phyloP scores from a whole-genome alignment of 2,888 invertebrate genomes.

The Phymatocera aterrima region DNA sequence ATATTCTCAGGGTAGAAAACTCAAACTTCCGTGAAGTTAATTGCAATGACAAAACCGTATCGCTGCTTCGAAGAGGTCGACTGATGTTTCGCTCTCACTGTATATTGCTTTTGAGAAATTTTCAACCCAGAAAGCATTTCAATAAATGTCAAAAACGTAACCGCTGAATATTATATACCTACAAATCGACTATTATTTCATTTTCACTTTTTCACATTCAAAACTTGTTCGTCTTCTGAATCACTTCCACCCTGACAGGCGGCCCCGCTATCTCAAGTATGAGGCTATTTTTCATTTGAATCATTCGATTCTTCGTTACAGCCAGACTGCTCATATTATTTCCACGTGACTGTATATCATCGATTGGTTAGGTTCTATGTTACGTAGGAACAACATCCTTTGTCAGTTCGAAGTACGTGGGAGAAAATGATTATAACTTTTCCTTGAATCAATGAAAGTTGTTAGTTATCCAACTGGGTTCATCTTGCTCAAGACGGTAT shows the following conservation, averaged over 20 bases:
- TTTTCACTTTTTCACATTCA: not conserved
- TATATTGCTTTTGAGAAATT: not conserved
- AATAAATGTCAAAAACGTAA: not conserved
- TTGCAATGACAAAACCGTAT: no score
- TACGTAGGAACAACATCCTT: not conserved
- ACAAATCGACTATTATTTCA: not conserved
- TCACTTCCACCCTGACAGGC: constrained; percentile 4
- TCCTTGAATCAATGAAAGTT: not conserved
- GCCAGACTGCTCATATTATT: constrained; percentile 22
- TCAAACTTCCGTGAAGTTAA: no score
- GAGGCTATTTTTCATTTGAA: constrained; percentile 15
- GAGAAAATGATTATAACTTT: constrained; percentile 17
- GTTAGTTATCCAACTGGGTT: not conserved
- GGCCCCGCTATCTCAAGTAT: not conserved
- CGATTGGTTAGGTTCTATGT: not conserved
- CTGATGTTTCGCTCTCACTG: not conserved
- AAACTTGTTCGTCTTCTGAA: constrained; percentile 31
- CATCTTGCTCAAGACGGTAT: not conserved
- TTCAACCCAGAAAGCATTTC: no score
- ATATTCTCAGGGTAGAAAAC: no score
- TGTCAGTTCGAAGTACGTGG: not conserved
- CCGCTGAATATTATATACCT: not conserved
- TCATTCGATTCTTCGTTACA: constrained; percentile 16
- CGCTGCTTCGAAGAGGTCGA: not conserved
- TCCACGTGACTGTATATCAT: constrained; percentile 12